Evolutionary conservation across 1,140 invertebrate genomes (phyloP).

Genomic region (Temnothorax longispinosus): DNA sequence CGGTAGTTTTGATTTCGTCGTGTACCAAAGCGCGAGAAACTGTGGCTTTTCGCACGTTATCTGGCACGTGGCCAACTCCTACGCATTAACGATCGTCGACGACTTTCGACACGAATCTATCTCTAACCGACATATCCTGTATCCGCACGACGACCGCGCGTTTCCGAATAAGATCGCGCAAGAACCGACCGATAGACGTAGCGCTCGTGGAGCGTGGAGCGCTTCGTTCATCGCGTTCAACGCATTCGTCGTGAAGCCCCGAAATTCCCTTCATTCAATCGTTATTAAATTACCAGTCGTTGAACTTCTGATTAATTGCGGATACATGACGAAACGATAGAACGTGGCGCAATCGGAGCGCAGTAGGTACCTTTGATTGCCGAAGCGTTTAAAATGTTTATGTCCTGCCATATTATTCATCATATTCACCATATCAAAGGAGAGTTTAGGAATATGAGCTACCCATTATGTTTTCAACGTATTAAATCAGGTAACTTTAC

Average conservation of each 20-base stretch:
- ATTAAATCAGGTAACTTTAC: background rate
- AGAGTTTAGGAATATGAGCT: background rate
- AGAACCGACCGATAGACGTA: background rate
- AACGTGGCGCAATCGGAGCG: background rate
- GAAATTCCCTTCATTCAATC: slow-evolving; percentile 15
- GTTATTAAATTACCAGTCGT: slow-evolving; percentile 48
- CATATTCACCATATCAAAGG: background rate
- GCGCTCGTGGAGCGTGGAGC: background rate
- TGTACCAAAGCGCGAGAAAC: slow-evolving; percentile 18
- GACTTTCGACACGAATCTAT: slow-evolving; percentile 68
- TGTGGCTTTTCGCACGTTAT: slow-evolving; percentile 28
- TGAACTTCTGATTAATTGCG: slow-evolving; percentile 39
- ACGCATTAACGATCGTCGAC: slow-evolving; percentile 66
- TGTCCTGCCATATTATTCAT: background rate
- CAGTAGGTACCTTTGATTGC: background rate
- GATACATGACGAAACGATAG: background rate
- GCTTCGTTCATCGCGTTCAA: background rate
- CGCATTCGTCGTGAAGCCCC: slow-evolving; percentile 23
- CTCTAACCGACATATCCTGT: slow-evolving; percentile 39
- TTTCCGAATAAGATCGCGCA: slow-evolving; percentile 26
- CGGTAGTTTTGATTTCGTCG: background rate
- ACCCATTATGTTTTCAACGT: background rate
- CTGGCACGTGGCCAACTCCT: slow-evolving; percentile 18
- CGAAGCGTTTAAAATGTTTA: slow-evolving; percentile 34
- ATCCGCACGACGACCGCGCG: background rate